These are phyloP conservation scores for Hippopotamus amphibius DNA, from an alignment of 2,113 vertebrate species.

Conservation along the genomic window DNA sequence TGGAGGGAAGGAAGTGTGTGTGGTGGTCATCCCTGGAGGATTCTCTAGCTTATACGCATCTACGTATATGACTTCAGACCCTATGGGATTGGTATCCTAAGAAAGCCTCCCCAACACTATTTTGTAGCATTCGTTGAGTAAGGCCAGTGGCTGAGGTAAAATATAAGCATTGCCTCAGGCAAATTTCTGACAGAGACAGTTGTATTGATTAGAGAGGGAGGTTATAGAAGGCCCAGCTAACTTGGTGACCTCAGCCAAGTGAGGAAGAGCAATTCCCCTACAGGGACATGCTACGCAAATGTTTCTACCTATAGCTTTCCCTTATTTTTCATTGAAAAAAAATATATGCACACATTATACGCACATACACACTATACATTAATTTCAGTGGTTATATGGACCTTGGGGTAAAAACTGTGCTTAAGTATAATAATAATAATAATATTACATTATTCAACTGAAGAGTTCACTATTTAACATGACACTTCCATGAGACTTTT, in stretches of 20 bases:
- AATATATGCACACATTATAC: not conserved
- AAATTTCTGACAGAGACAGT: not conserved
- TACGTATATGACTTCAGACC: not conserved
- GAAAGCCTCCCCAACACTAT: not conserved
- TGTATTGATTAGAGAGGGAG: not conserved
- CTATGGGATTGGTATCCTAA: not conserved
- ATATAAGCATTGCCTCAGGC: not conserved
- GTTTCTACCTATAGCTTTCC: not conserved
- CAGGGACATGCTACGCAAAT: not conserved
- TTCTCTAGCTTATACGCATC: not conserved
- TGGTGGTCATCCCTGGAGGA: not conserved
- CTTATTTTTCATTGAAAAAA: not conserved
- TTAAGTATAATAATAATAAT: too few species aligned
- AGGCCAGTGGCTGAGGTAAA: not conserved
- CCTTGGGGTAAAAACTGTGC: too few species aligned
- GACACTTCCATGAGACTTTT: too few species aligned
- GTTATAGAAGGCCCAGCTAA: too few species aligned
- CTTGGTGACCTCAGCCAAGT: not conserved
- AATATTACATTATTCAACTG: too few species aligned
- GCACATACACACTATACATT: not conserved
- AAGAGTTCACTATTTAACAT: too few species aligned
- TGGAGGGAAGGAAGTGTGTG: not conserved
- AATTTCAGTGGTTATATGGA: not conserved
- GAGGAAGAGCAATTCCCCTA: not conserved
- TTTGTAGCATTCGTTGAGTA: not conserved